Evolutionary conservation across 2,113 vertebrate species (phyloP).

Genomic region (Paralichthys olivaceus): DNA sequence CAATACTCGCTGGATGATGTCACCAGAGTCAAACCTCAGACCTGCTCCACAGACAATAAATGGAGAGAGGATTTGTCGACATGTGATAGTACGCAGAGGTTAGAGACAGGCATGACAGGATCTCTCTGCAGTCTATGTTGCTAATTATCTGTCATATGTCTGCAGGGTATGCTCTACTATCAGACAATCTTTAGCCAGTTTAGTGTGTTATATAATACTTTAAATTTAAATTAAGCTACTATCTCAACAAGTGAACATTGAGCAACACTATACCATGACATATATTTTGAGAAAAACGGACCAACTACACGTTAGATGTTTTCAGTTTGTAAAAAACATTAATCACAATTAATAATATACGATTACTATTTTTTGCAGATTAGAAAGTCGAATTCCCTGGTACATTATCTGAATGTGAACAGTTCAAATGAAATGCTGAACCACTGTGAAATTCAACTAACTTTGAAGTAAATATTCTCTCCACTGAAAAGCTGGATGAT

Average conservation of each 20-base stretch:
- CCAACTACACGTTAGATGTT: background rate
- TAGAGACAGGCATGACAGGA: conserved; percentile 4
- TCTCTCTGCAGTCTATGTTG: background rate
- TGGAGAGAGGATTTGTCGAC: conserved; percentile 41
- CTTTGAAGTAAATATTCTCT: too few species aligned
- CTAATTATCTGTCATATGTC: background rate
- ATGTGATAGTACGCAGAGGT: conserved; percentile 39
- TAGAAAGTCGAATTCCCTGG: background rate
- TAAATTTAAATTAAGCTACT: background rate
- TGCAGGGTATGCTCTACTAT: background rate
- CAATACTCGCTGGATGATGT: conserved; percentile 38
- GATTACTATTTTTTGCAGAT: background rate
- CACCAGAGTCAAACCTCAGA: conserved; percentile 36
- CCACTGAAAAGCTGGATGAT: too few species aligned
- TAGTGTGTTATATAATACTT: background rate
- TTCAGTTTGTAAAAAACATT: background rate
- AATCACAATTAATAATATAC: too few species aligned
- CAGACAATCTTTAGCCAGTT: background rate
- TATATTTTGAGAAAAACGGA: background rate
- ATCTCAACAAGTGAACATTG: background rate
- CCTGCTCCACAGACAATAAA: conserved; percentile 35
- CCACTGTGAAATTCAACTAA: too few species aligned
- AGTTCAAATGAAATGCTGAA: background rate
- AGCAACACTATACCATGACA: background rate
- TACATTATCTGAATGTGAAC: background rate